phyloP scores from a whole-genome alignment of 2,888 invertebrate species.

The Tachina fera region DNA sequence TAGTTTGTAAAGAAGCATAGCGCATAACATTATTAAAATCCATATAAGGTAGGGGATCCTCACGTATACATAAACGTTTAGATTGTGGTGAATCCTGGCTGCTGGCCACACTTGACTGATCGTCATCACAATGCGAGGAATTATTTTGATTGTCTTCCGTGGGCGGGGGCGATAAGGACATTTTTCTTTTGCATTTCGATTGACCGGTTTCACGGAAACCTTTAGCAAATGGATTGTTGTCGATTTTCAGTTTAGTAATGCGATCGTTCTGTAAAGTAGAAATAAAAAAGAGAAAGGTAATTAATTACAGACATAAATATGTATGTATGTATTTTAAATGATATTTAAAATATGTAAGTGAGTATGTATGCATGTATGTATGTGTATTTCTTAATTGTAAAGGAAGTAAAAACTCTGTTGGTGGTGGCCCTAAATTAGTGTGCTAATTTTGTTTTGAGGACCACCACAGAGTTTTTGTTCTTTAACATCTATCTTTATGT shows the following conservation, averaged over 20 bases:
- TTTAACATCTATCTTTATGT: not conserved
- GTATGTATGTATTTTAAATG: not conserved
- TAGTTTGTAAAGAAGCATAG: constrained; percentile 44
- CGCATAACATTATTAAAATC: constrained; percentile 61
- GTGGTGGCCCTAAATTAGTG: constrained; percentile 18
- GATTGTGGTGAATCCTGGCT: constrained; percentile 74
- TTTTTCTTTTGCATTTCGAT: constrained; percentile 88
- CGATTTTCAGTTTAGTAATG: constrained; percentile 95
- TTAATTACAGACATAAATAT: constrained; percentile 4
- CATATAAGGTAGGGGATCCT: constrained; percentile 53
- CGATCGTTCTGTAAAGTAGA: constrained; percentile 87
- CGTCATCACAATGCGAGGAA: constrained; percentile 56
- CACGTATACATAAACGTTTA: constrained; percentile 77
- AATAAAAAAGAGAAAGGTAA: not conserved
- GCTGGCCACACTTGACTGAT: constrained; percentile 68
- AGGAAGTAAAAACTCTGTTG: constrained; percentile 40
- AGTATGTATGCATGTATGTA: too few species aligned
- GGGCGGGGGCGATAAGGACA: constrained; percentile 77
- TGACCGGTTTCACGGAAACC: constrained; percentile 94
- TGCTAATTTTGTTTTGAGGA: constrained; percentile 40
- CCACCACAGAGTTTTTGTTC: constrained; percentile 37
- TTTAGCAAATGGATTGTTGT: constrained; percentile 96
- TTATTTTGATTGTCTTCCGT: constrained; percentile 73
- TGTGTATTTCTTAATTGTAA: not conserved
- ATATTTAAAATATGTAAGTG: not conserved